Base-by-base conservation (phyloP, 2,888 invertebrate genomes). In the Mesochorus sp. region DNA sequence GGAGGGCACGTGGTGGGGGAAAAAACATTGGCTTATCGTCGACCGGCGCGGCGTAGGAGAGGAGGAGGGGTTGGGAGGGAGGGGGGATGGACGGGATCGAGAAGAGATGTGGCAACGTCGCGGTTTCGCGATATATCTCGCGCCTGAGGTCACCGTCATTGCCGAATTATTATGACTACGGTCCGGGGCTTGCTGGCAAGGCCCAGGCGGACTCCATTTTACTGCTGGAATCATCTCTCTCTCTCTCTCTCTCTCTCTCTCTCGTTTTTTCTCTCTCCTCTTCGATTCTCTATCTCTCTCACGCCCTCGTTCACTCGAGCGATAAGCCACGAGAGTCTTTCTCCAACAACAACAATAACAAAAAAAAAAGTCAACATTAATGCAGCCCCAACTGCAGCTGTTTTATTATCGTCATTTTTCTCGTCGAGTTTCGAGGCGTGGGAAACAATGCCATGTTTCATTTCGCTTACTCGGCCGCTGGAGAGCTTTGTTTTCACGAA, bases 41-140 rank as follows among this genome's bases (percentile, higher is more conserved):
- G 61, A 31, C 12, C 17, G 67, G 12, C 37, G 59, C n/a, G 42
- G 31, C 26, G 14, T 17, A 4, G 12, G 12, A 12, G 26, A 49
- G 37, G 4, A 31, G 8, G 1, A 8, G 28, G n/a, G 5, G 39
- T 1, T 3, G 21, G 31, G n/a, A 31, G 34, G 28, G 37, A 37
- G 12, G 31, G 1, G 12, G 26, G n/a, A 24, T 19, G 26, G 21
- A 3, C 14, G 12, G 34, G 74, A 74, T 71, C 61, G 76, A 75
- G 31, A 19, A 62, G 42, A 82, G 72, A 84, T 66, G 76, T 82
- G 85, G 86, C 85, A 86, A 86, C 86, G 67, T 64, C 47, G 85
- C 53, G 66, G 47, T 70, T 31, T 53, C 19, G 47, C 59, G 55
- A 39, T 74, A 12, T 73, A 73, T 76, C 57, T 70, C 66, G 53